Evolutionary conservation across 2,888 invertebrate species (phyloP), one percentile per base, ranked within the genome.

Genomic region (Dinocampus coccinellae): DNA sequence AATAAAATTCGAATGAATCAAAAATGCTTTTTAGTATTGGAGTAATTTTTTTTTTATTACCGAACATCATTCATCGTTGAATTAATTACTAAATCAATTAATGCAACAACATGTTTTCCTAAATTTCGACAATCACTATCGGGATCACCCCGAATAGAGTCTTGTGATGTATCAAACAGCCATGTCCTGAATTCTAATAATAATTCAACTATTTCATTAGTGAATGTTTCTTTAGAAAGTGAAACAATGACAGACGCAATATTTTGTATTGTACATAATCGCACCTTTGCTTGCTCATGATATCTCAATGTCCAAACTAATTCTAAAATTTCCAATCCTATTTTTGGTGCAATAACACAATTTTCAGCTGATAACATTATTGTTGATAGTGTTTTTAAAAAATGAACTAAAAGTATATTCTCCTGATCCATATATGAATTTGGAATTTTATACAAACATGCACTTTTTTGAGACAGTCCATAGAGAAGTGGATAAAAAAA

Each of bases 401-500:
- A 93, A 79, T 92, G 91, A 1, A 92, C 88, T n/a, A 95, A 82
- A 3, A 95, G 82, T 26, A 93, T 89, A 70, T 90, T 91, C 78
- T 93, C 93, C 1, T 91, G 89, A 78, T 94, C 93, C 2, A 75
- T 66, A 34, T 83, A 84, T 64, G 91, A 90, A 62, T 89, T 89
- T 9, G 91, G 83, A 20, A 89, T 89, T 73, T 89, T 89, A 3
- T 90, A 89, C 75, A 89, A 89, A 1, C 90, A 87, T 0, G 89
- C 89, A 80, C 92, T 91, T 53, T 90, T 90, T 42, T 89, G 89
- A 0, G 91, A 91, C 75, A 92, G 92, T 0, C 94, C 94, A 24
- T 92, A 90, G 0, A 95, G 84, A 1, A 96, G 85, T 0, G 96
- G 95, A 83, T 94, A 97, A 88, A 97, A 96, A 84, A 97, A 97